phyloP scores from a whole-genome alignment of 2,797 vertebrate genomes.

The Rhodeus uyekii region DNA sequence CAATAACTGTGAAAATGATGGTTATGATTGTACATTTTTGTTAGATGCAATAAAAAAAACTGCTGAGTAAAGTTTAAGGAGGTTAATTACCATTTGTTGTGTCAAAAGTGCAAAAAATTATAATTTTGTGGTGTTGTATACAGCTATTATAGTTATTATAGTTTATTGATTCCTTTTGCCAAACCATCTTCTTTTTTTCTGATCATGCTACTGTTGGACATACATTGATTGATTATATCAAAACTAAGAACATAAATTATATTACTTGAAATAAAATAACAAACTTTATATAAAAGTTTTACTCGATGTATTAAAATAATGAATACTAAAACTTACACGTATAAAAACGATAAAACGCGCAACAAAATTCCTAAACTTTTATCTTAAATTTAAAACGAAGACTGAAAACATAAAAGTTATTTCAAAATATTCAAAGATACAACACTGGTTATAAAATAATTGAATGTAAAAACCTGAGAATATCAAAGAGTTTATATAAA shows the following conservation, averaged over 20 bases:
- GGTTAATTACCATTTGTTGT: neutral
- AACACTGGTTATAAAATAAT: neutral
- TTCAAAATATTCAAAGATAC: no score
- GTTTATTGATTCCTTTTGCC: neutral
- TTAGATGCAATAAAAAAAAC: neutral
- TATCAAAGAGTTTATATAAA: no score
- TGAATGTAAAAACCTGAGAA: no score
- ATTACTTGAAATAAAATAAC: no score
- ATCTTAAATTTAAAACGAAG: neutral
- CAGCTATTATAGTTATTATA: no score
- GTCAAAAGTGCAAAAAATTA: neutral
- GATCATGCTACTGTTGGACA: neutral
- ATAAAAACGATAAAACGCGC: neutral
- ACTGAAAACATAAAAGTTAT: neutral
- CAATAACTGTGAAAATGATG: neutral
- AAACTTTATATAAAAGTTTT: no score
- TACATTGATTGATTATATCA: no score
- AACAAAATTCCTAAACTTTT: neutral
- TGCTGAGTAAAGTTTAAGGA: neutral
- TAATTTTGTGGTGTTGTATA: no score
- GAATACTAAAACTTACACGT: no score
- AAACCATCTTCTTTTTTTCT: neutral
- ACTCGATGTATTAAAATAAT: neutral
- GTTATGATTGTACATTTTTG: neutral
- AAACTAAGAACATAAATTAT: no score